Percentiles rank a stretch among this genome's conserved stretches.
Evolutionary conservation across 2,113 vertebrate genomes (phyloP).

Genomic region (Amblyopsis rosae): DNA sequence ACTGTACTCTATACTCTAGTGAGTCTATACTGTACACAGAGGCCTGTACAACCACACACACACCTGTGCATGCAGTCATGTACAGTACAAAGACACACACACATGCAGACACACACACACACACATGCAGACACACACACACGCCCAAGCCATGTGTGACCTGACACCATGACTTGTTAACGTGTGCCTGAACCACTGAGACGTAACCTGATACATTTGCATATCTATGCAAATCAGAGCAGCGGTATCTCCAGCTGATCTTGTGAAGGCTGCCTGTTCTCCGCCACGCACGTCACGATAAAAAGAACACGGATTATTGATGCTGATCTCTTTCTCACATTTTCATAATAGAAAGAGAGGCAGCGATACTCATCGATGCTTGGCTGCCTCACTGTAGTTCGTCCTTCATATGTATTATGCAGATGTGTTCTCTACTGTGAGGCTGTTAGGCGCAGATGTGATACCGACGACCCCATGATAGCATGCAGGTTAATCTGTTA

Average conservation of each 20-base stretch:
- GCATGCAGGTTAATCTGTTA: slow-evolving; percentile 14
- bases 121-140: slow-evolving; percentile 24
- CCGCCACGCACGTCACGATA: slow-evolving; percentile 54
- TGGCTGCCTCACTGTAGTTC: slow-evolving; percentile 38
- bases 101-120: slow-evolving; percentile 11
- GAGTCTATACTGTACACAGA: neutral
- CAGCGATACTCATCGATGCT: slow-evolving; percentile 51
- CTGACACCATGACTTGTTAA: slow-evolving; percentile 35
- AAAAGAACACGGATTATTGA: slow-evolving; percentile 46
- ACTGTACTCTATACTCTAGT: no score
- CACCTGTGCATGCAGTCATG: neutral
- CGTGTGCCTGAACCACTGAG: slow-evolving; percentile 48
- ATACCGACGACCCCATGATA: slow-evolving; percentile 33
- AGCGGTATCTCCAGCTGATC: slow-evolving; percentile 22
- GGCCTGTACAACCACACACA: neutral
- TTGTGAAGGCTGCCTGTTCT: slow-evolving; percentile 39
- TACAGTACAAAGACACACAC: slow-evolving; percentile 5
- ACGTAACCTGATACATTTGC: slow-evolving; percentile 62
- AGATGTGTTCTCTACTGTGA: slow-evolving; percentile 50
- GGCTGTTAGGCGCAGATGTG: slow-evolving; percentile 22
- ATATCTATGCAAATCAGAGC: slow-evolving; percentile 77
- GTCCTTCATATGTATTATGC: slow-evolving; percentile 62
- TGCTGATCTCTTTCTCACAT: slow-evolving; percentile 39
- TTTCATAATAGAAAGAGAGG: slow-evolving; percentile 18
- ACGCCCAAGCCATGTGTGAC: slow-evolving; percentile 2